A percentile compares a stretch with the other conserved stretches of the same genome.
Evolutionary conservation across 2,113 vertebrate species (phyloP).

Genomic region (Oryzias curvinotus): DNA sequence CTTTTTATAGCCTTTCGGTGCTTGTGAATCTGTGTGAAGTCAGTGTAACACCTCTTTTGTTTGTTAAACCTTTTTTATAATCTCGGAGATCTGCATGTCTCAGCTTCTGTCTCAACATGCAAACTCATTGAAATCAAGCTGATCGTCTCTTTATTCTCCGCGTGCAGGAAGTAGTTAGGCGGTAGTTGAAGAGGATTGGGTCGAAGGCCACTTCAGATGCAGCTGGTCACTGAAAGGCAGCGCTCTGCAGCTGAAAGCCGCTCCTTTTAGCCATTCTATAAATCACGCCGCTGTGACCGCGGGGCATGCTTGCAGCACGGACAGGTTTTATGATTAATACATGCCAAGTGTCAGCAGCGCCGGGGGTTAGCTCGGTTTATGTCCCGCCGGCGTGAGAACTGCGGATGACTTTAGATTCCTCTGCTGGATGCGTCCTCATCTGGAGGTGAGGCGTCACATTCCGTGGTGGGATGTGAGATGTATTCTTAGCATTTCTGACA

Average conservation of each 20-base stretch:
- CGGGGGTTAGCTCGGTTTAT: conserved; percentile 27
- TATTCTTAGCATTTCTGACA: conserved; percentile 30
- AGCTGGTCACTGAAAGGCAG: conserved; percentile 58
- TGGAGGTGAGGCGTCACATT: conserved; percentile 48
- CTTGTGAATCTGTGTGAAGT: too few species aligned
- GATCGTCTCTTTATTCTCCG: conserved; percentile 37
- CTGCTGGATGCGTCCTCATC: conserved; percentile 11
- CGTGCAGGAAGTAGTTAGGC: conserved; percentile 40
- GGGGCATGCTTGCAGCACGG: conserved; percentile 3
- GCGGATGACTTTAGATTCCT: conserved; percentile 32
- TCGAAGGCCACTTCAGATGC: conserved; percentile 60
- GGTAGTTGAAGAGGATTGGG: conserved; percentile 27
- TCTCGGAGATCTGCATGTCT: too few species aligned
- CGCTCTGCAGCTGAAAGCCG: conserved; percentile 39
- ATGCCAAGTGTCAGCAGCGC: conserved; percentile 39
- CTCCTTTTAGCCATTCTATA: conserved; percentile 18
- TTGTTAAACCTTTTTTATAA: too few species aligned
- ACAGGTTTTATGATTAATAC: conserved; percentile 45
- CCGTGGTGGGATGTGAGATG: conserved; percentile 23
- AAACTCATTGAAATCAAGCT: conserved; percentile 27
- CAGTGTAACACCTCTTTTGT: too few species aligned
- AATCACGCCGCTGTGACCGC: conserved; percentile 29
- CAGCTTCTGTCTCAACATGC: background rate
- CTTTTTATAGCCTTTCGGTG: too few species aligned
- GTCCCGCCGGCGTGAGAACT: conserved; percentile 44